These are phyloP conservation scores for Micronycteris hirsuta DNA, from an alignment of 2,113 vertebrate genomes.

Conservation along the genomic window DNA sequence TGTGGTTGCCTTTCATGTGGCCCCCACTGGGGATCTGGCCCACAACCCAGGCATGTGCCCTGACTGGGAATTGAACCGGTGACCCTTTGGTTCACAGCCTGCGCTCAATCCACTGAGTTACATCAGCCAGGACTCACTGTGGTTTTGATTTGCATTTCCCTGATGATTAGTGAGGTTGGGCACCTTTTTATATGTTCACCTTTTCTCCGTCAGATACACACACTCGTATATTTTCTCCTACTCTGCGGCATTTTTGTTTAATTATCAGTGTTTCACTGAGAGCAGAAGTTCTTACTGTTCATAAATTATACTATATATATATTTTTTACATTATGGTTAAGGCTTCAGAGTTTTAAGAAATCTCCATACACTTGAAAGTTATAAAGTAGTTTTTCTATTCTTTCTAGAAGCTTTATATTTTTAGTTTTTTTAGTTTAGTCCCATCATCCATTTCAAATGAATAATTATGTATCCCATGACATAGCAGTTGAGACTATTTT, in stretches of 20 bases:
- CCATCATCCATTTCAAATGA: background rate
- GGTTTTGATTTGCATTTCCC: no score
- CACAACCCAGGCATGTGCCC: no score
- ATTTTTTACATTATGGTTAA: background rate
- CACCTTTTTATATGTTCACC: background rate
- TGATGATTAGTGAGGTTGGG: no score
- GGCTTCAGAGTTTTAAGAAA: background rate
- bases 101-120: no score
- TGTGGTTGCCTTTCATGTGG: no score
- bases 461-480: background rate
- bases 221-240: background rate
- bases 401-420: background rate
- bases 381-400: background rate
- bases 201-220: background rate
- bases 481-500: background rate
- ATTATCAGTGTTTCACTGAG: background rate
- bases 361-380: background rate
- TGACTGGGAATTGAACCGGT: no score
- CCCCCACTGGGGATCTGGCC: no score
- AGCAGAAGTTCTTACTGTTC: background rate
- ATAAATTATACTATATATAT: background rate
- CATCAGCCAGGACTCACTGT: no score
- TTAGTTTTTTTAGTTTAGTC: background rate
- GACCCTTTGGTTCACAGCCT: no score
- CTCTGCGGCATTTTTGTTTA: background rate